Evolutionary conservation across 2,888 invertebrate genomes (phyloP).

Genomic region (Synergus japonicus): DNA sequence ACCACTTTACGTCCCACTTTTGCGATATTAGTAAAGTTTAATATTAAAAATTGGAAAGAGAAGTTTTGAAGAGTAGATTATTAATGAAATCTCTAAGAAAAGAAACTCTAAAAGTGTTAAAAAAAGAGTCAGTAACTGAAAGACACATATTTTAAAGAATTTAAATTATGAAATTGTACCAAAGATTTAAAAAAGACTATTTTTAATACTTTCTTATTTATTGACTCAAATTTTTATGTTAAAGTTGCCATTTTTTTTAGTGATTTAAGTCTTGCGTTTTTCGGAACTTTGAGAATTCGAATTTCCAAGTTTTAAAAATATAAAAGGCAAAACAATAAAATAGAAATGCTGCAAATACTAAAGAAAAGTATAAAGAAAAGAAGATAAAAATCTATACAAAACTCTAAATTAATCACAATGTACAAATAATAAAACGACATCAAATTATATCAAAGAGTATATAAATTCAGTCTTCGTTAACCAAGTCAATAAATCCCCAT

Average conservation of each 20-base stretch:
- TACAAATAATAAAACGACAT: conserved; percentile 24
- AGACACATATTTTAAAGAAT: neutral
- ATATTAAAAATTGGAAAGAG: neutral
- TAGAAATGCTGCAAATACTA: too few species aligned
- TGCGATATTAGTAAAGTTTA: neutral
- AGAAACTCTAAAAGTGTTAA: neutral
- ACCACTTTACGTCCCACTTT: neutral
- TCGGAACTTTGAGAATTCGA: neutral
- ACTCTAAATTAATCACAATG: neutral
- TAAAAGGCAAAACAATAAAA: too few species aligned
- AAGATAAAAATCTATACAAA: neutral
- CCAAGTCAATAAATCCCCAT: neutral
- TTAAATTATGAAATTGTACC: too few species aligned
- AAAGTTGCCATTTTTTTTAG: too few species aligned
- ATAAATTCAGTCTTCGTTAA: neutral
- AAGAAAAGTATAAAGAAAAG: neutral
- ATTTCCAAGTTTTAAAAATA: too few species aligned
- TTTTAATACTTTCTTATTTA: neutral
- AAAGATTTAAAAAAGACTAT: neutral
- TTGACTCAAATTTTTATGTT: neutral
- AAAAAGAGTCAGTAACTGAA: neutral
- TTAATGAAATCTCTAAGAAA: neutral
- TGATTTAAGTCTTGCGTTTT: neutral
- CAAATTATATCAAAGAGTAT: neutral
- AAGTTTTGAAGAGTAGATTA: neutral